Conservation (phyloP, 1,140 invertebrate species). For the Vanessa tameamea region DNA sequence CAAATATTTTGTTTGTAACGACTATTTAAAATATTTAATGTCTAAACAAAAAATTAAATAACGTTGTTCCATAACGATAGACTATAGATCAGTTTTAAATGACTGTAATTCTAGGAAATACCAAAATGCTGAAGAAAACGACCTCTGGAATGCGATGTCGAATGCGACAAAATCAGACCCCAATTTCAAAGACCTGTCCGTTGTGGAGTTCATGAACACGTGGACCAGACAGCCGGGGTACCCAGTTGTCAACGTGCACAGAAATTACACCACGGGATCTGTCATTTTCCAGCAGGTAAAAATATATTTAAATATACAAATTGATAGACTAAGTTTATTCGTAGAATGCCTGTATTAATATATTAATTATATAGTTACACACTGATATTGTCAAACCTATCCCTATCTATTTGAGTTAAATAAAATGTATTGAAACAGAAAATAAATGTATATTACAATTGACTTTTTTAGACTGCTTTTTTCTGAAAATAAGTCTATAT, state of each 20-base stretch:
- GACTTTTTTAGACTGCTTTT: too few species aligned
- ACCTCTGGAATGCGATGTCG: conserved; percentile 86
- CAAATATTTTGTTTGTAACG: too few species aligned
- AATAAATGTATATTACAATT: too few species aligned
- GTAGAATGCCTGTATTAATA: too few species aligned
- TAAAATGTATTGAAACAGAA: too few species aligned
- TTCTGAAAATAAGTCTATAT: too few species aligned
- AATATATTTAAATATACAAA: not conserved
- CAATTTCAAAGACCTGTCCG: conserved; percentile 74
- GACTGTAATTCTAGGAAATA: conserved; percentile 78
- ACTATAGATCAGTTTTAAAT: not conserved
- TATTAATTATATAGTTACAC: too few species aligned
- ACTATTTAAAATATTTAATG: too few species aligned
- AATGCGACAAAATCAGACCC: conserved; percentile 72
- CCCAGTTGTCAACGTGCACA: conserved; percentile 86
- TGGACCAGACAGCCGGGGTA: conserved; percentile 93
- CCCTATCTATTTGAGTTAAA: too few species aligned
- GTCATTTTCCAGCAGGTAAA: conserved; percentile 80
- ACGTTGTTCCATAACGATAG: too few species aligned
- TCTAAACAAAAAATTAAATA: too few species aligned
- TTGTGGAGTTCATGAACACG: conserved; percentile 88
- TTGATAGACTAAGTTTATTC: not conserved
- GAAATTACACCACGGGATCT: conserved; percentile 73
- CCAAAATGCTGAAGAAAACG: conserved; percentile 85
- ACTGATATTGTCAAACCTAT: too few species aligned